Percentiles rank a stretch among this genome's conserved stretches.
Evolutionary conservation across 1,140 invertebrate species (phyloP).

Genomic region (Drosophila bipectinata): DNA sequence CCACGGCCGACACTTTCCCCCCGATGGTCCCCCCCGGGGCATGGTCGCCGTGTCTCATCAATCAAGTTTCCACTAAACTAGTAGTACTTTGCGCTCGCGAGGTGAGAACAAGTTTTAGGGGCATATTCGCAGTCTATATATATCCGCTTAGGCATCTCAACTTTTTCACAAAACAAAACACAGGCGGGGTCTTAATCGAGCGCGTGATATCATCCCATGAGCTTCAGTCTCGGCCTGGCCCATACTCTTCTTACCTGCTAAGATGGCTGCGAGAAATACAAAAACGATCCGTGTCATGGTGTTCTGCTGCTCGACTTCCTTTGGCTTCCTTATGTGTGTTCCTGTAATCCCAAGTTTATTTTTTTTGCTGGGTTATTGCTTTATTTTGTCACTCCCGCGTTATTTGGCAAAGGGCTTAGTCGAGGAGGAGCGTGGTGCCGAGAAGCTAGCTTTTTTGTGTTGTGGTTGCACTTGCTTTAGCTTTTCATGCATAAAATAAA

Average conservation of each 20-base stretch:
- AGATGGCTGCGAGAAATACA: constrained; percentile 75
- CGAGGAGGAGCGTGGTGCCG: constrained; percentile 23
- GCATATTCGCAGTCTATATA: constrained; percentile 9
- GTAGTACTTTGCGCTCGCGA: constrained; percentile 17
- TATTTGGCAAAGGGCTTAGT: constrained; percentile 27
- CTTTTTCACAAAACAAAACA: constrained; percentile 23
- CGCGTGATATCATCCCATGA: constrained; percentile 56
- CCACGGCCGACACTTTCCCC: background rate
- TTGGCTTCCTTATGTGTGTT: constrained; percentile 35
- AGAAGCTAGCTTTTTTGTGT: constrained; percentile 39
- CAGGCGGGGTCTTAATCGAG: constrained; percentile 28
- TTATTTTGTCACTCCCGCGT: constrained; percentile 43
- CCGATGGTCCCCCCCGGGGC: constrained; percentile 5
- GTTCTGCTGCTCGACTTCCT: constrained; percentile 29
- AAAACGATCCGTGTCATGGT: constrained; percentile 77
- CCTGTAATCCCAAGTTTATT: constrained; percentile 64
- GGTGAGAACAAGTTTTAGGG: constrained; percentile 51
- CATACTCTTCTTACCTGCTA: constrained; percentile 73
- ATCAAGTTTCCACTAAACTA: constrained; percentile 29
- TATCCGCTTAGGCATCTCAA: constrained; percentile 9
- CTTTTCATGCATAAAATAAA: constrained; percentile 71
- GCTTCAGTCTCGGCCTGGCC: constrained; percentile 4
- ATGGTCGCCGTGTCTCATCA: constrained; percentile 32
- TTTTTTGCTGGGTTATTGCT: constrained; percentile 29
- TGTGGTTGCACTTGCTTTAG: constrained; percentile 59